Conservation (phyloP, 1,140 invertebrate genomes). For the Ostrea edulis region DNA sequence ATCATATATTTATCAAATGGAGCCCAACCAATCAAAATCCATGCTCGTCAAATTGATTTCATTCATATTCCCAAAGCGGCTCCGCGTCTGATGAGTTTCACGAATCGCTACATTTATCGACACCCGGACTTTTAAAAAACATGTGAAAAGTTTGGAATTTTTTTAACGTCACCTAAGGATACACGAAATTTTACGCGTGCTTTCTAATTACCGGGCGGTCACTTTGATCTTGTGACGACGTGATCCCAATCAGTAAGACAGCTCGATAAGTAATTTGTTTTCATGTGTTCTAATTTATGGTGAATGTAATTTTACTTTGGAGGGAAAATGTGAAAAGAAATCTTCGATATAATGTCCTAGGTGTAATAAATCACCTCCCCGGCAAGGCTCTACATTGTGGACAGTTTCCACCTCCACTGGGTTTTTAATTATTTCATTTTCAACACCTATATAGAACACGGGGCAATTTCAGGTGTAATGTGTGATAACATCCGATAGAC, state of each 20-base stretch:
- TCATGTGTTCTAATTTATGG: background rate
- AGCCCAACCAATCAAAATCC: constrained; percentile 9
- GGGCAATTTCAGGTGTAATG: background rate
- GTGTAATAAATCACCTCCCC: background rate
- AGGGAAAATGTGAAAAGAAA: constrained; percentile 30
- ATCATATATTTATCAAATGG: constrained; percentile 24
- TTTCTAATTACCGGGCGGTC: background rate
- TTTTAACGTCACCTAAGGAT: constrained; percentile 1
- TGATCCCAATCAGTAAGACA: background rate
- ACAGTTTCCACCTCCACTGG: background rate
- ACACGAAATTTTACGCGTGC: background rate
- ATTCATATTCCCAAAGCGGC: constrained; percentile 24
- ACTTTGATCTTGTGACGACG: constrained; percentile 1
- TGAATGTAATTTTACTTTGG: constrained; percentile 10
- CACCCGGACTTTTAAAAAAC: background rate
- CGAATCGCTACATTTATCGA: background rate
- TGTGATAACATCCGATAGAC: background rate
- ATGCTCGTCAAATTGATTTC: constrained; percentile 15
- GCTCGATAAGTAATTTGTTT: background rate
- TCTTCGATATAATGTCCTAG: background rate
- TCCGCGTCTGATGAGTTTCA: background rate
- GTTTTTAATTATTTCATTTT: background rate
- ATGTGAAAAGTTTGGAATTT: background rate
- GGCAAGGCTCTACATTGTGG: background rate
- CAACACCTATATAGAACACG: background rate